Base-by-base conservation (phyloP, 2,797 vertebrate species). In the Myotis pilosus region DNA sequence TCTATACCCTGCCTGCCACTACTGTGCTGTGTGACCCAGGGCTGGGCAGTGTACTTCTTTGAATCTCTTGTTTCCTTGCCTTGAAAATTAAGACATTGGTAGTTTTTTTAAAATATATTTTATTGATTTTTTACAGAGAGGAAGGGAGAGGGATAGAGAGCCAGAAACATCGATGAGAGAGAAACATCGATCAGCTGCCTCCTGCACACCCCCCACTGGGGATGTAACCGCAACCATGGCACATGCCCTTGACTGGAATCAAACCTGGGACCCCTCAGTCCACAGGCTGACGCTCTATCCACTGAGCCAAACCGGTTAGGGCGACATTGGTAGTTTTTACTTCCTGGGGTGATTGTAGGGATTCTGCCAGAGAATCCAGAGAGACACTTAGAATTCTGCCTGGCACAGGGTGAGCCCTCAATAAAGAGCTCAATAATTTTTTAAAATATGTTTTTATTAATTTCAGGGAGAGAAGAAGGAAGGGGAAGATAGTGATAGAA, bases 71-170 rank as follows among this genome's bases (percentile, higher is more conserved):
- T 28, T 85, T 89, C 53, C 60, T 91, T 47, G 41, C 38, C 68
- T 93, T 89, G 36, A 92, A 95, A 51, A 57, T 82, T 22, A 72
- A 89, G 49, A 86, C 30, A 60, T 36, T 82, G 36, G 33, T 51
- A 64, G 38, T 38, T 38, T 38, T 38, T 38, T 38, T 38, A 4
- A 38, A 38, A 38, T 38, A 44, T 44, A 44, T 44, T 44, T 44
- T 44, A 44, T 44, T 44, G 44, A 44, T 44, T 44, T 44, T 44
- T 44, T 44, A 44, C 44, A 44, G 44, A 44, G 44, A 44, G 44
- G 44, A 44, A 44, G 44, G 10, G 44, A 44, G 44, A 44, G 44
- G 10, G 44, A 44, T 44, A 44, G 44, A 44, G 44, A 44, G 44
- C 10, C 10, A 44, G 44, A 44, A 44, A 44, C 44, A 44, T 44